A percentile compares a stretch with the other conserved stretches of the same genome.
Evolutionary conservation across 2,888 invertebrate genomes (phyloP).

Genomic region (Isotomurus palustris): DNA sequence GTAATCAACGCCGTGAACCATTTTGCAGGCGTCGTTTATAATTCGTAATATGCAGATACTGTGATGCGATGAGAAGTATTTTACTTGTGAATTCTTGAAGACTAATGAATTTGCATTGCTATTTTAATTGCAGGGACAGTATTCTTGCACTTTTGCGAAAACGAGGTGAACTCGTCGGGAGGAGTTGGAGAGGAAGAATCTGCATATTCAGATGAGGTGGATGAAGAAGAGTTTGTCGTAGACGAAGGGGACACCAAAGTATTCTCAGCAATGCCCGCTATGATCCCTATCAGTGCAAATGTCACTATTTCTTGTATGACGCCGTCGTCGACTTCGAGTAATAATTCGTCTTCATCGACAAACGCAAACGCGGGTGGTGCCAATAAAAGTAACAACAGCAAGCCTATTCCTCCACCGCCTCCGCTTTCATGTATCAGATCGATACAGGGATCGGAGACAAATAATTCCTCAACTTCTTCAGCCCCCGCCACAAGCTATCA

Average conservation of each 20-base stretch:
- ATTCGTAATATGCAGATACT: no score
- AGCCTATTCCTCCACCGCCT: constrained; percentile 6
- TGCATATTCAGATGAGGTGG: background rate
- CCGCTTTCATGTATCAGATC: background rate
- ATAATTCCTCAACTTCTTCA: background rate
- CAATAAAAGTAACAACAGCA: constrained; percentile 4
- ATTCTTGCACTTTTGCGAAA: constrained; percentile 35
- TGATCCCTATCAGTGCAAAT: constrained; percentile 6
- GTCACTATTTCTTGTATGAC: background rate
- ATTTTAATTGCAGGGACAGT: constrained; percentile 24
- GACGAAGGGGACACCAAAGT: background rate
- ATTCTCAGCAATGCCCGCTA: background rate
- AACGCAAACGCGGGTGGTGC: background rate
- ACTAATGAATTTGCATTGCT: background rate
- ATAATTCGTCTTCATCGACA: background rate
- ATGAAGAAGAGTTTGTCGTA: background rate
- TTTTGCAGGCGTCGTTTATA: no score
- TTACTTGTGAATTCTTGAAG: background rate
- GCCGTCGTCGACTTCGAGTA: no score
- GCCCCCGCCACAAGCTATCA: background rate
- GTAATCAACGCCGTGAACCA: no score
- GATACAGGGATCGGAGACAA: background rate
- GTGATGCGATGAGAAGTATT: background rate
- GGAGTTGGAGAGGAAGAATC: background rate
- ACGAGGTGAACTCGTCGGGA: background rate